Conservation (phyloP, 2,113 vertebrate genomes). For the Copsychus sechellarum region DNA sequence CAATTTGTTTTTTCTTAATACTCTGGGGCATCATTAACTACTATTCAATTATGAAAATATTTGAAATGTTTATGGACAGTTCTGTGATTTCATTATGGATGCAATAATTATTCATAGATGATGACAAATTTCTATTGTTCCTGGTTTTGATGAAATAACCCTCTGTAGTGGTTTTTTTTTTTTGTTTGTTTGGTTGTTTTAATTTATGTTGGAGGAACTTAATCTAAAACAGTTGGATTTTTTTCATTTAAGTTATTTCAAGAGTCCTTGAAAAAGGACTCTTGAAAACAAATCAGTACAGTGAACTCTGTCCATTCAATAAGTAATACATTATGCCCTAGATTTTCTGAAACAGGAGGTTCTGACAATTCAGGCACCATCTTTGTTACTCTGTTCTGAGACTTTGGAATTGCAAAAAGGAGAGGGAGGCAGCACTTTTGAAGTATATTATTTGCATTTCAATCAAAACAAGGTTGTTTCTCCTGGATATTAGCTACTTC, state of each 20-base stretch:
- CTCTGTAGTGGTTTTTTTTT: too few relatives aligned
- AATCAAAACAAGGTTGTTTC: not conserved
- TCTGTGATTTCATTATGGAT: not conserved
- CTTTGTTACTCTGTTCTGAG: not conserved
- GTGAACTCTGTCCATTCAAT: not conserved
- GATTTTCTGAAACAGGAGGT: not conserved
- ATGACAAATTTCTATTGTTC: not conserved
- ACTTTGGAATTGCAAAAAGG: not conserved
- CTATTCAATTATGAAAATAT: not conserved
- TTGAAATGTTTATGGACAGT: not conserved
- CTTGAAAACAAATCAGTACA: not conserved
- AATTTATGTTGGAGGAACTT: not conserved
- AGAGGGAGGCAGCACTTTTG: not conserved
- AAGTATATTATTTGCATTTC: not conserved
- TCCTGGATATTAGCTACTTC: not conserved
- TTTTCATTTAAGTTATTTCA: not conserved
- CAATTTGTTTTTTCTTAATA: not conserved
- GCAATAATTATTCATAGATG: not conserved
- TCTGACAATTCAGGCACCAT: not conserved
- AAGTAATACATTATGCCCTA: not conserved
- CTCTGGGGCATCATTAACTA: rapidly evolving
- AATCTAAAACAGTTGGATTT: not conserved
- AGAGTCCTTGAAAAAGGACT: not conserved
- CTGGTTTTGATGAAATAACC: not conserved
- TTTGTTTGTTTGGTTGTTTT: not conserved